phyloP scores from a whole-genome alignment of 2,113 vertebrate species.

The Epinephelus cyanopodus region DNA sequence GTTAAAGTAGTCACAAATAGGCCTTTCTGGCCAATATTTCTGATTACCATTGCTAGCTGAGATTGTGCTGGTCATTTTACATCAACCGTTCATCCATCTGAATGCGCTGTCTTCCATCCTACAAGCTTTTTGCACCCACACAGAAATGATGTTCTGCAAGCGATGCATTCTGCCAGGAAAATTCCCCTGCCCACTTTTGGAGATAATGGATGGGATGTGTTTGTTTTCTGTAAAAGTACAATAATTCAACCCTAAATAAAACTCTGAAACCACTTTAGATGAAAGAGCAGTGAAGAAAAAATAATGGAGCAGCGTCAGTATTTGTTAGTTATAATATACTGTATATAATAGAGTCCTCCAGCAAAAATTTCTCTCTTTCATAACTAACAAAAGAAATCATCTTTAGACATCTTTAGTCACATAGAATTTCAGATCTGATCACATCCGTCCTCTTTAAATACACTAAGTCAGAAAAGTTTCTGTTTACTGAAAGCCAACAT shows the following conservation, averaged over 20 bases:
- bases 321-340: not conserved
- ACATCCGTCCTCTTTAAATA: not conserved
- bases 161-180: slow-evolving; percentile 15
- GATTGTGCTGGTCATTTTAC: slow-evolving; percentile 19
- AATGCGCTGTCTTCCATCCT: slow-evolving; percentile 7
- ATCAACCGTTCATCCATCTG: slow-evolving; percentile 47
- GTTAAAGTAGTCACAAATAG: not conserved
- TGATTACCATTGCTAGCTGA: slow-evolving; percentile 19
- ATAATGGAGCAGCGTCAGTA: not conserved
- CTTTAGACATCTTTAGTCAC: not conserved
- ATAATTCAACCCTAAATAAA: slow-evolving; percentile 14
- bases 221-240: slow-evolving; percentile 28
- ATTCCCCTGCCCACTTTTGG: slow-evolving; percentile 16
- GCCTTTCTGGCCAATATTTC: slow-evolving; percentile 5
- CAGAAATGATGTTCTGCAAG: slow-evolving; percentile 17
- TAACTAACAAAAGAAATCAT: not conserved
- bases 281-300: not conserved
- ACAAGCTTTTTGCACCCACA: slow-evolving; percentile 37
- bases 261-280: slow-evolving; percentile 20
- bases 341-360: not conserved
- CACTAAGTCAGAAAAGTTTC: not conserved
- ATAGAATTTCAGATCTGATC: not conserved
- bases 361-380: not conserved
- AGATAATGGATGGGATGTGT: slow-evolving; percentile 42
- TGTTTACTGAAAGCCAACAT: not conserved